phyloP scores from a whole-genome alignment of 1,140 invertebrate species.

The Nasonia vitripennis region DNA sequence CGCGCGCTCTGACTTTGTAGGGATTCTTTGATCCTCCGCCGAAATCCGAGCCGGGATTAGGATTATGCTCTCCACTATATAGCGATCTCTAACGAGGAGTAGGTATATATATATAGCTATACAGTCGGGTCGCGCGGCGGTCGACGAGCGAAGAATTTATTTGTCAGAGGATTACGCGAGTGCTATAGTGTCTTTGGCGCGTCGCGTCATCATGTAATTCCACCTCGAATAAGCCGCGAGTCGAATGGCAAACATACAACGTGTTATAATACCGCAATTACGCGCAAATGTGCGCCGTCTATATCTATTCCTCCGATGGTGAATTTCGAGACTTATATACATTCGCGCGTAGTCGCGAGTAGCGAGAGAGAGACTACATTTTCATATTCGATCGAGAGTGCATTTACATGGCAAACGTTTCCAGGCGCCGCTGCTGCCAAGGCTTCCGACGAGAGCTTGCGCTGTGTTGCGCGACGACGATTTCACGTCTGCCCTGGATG shows the following conservation, averaged over 20 bases:
- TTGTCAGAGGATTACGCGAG: not conserved
- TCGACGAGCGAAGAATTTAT: not conserved
- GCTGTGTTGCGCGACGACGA: conserved; percentile 9
- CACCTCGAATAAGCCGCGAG: too few species aligned
- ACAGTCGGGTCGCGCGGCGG: too few species aligned
- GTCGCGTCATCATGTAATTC: not conserved
- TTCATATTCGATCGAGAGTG: conserved; percentile 39
- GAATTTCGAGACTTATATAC: not conserved
- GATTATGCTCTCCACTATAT: conserved; percentile 20
- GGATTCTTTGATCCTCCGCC: conserved; percentile 41
- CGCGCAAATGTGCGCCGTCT: not conserved
- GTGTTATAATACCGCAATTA: too few species aligned
- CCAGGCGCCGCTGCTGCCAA: not conserved
- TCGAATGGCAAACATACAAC: too few species aligned
- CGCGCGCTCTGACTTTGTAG: conserved; percentile 31
- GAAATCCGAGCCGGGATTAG: conserved; percentile 45
- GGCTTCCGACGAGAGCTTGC: not conserved
- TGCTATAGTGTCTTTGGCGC: not conserved
- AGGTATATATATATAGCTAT: not conserved
- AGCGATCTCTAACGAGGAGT: conserved; percentile 9
- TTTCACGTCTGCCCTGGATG: not conserved
- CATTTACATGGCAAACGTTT: conserved; percentile 40
- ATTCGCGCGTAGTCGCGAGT: not conserved
- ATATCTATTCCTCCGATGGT: not conserved
- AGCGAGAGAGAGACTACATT: not conserved